phyloP scores from a whole-genome alignment of 2,888 invertebrate genomes.

The Lomographa bimaculata region DNA sequence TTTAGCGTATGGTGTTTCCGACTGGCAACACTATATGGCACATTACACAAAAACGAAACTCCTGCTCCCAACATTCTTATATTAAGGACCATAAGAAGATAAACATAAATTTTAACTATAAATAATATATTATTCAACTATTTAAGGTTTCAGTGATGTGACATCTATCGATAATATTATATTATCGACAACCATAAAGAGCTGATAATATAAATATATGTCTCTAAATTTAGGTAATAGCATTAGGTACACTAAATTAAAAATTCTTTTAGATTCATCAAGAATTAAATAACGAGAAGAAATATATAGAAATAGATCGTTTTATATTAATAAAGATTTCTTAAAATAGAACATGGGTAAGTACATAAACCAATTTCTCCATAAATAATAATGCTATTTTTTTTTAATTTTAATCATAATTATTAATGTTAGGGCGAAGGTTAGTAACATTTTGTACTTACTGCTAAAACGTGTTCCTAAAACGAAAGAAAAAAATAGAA shows the following conservation, averaged over 20 bases:
- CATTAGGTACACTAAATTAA: slow-evolving; percentile 35
- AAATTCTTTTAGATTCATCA: slow-evolving; percentile 52
- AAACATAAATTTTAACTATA: slow-evolving; percentile 46
- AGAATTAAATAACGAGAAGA: slow-evolving; percentile 41
- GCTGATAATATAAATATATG: slow-evolving; percentile 22
- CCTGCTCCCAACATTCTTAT: slow-evolving; percentile 67
- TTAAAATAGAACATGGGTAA: slow-evolving; percentile 61
- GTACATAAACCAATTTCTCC: slow-evolving; percentile 74
- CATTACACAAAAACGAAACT: slow-evolving; percentile 58
- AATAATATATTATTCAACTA: slow-evolving; percentile 35
- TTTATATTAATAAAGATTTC: slow-evolving; percentile 49
- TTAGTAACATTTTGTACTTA: slow-evolving; percentile 78
- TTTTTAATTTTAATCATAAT: slow-evolving; percentile 45
- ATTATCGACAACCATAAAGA: slow-evolving; percentile 20
- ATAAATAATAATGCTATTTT: slow-evolving; percentile 53
- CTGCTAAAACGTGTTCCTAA: slow-evolving; percentile 59
- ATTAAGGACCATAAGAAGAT: slow-evolving; percentile 70
- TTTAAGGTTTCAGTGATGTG: slow-evolving; percentile 30
- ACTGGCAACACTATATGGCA: slow-evolving; percentile 80
- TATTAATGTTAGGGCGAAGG: slow-evolving; percentile 58
- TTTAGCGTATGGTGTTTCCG: slow-evolving; percentile 72
- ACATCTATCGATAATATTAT: slow-evolving; percentile 23
- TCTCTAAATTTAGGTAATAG: slow-evolving; percentile 21
- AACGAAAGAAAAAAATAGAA: slow-evolving; percentile 52
- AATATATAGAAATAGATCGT: slow-evolving; percentile 51